Percentiles rank a stretch among this genome's conserved stretches.
Conservation (phyloP, 2,888 invertebrate species). For the Cyrtodaria siliqua region DNA sequence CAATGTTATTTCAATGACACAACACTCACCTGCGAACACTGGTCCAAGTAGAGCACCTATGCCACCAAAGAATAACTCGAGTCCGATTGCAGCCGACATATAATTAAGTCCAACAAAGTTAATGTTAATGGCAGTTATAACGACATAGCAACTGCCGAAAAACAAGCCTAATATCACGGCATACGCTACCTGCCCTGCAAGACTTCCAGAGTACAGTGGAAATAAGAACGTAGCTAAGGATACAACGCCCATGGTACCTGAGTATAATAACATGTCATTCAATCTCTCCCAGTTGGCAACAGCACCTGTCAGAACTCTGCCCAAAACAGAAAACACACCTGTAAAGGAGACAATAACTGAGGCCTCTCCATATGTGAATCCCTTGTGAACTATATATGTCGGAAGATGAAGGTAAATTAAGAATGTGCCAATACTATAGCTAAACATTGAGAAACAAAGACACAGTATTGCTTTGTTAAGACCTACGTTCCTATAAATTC, state of each 20-base stretch:
- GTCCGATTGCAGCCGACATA: constrained; percentile 48
- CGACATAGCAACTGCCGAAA: constrained; percentile 48
- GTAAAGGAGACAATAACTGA: constrained; percentile 43
- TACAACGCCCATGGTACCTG: constrained; percentile 36
- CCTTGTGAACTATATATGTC: constrained; percentile 27
- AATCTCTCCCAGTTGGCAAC: constrained; percentile 28
- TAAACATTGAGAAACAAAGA: constrained; percentile 32
- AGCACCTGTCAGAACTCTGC: constrained; percentile 37
- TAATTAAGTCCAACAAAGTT: constrained; percentile 43
- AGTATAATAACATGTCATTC: constrained; percentile 37
- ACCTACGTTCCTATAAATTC: constrained; percentile 22
- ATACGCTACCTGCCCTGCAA: constrained; percentile 38
- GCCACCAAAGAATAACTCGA: constrained; percentile 52
- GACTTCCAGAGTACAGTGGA: constrained; percentile 26
- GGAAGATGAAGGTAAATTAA: constrained; percentile 41
- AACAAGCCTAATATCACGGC: constrained; percentile 36
- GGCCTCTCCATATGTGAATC: constrained; percentile 31
- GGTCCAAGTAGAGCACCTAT: constrained; percentile 49
- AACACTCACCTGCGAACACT: constrained; percentile 46
- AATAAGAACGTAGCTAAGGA: constrained; percentile 37
- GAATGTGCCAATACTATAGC: constrained; percentile 38
- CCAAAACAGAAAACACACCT: constrained; percentile 33
- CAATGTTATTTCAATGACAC: no score
- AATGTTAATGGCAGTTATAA: constrained; percentile 34
- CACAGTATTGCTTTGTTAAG: constrained; percentile 33